Conservation (phyloP, 1,140 invertebrate genomes). For the Pogonus chalceus region DNA sequence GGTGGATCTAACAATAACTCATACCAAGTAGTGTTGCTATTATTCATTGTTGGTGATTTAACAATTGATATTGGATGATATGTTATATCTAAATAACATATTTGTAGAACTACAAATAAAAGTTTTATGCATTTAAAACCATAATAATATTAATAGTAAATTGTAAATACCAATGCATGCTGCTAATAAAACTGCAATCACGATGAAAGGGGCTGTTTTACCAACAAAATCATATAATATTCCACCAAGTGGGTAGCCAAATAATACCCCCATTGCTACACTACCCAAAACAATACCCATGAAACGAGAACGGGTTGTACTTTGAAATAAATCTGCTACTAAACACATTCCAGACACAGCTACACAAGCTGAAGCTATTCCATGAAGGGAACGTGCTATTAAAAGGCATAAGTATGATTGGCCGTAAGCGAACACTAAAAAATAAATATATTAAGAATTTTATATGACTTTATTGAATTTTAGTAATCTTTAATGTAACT, state of each 20-base stretch:
- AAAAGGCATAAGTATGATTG: constrained; percentile 63
- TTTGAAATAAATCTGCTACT: constrained; percentile 46
- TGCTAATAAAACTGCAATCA: constrained; percentile 52
- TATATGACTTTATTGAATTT: too few relatives aligned
- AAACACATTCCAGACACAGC: constrained; percentile 62
- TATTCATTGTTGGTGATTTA: neutral
- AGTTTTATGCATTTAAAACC: neutral
- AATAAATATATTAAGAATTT: too few relatives aligned
- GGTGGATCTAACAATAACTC: constrained; percentile 42
- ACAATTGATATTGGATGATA: neutral
- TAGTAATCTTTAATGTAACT: too few relatives aligned
- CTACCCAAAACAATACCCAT: constrained; percentile 74
- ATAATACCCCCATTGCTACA: constrained; percentile 64
- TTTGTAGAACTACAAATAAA: constrained; percentile 16
- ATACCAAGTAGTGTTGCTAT: neutral
- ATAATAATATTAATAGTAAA: constrained; percentile 11
- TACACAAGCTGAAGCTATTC: constrained; percentile 74
- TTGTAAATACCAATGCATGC: constrained; percentile 42
- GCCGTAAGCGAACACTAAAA: constrained; percentile 72
- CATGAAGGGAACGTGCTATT: constrained; percentile 74
- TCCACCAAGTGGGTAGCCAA: constrained; percentile 71
- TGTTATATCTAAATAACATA: constrained; percentile 19
- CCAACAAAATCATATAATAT: constrained; percentile 64
- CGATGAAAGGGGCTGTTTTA: constrained; percentile 61
- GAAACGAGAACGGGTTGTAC: constrained; percentile 50